phyloP scores from a whole-genome alignment of 2,113 vertebrate genomes.

The Myrmecobius fasciatus region DNA sequence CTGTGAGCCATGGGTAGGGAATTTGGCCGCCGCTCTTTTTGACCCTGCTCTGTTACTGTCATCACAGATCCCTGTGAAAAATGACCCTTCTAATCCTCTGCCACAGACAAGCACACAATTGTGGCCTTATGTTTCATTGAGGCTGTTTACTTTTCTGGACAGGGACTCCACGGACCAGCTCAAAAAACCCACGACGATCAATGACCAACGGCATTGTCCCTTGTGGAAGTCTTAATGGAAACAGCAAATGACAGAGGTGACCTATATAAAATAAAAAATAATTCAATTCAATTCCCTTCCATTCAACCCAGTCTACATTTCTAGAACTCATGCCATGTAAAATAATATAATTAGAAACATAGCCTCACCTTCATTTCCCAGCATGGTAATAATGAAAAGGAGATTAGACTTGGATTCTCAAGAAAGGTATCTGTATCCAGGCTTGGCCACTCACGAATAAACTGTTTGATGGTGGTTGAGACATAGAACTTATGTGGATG shows the following conservation, averaged over 20 bases:
- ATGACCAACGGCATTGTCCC: neutral
- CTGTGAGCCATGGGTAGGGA: rapidly evolving
- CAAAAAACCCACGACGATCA: rapidly evolving
- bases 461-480: neutral
- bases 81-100: rapidly evolving
- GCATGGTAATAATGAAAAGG: neutral
- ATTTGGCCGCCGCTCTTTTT: neutral
- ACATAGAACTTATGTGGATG: neutral
- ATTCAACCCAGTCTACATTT: neutral
- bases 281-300: neutral
- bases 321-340: neutral
- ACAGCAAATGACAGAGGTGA: neutral
- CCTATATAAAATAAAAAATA: neutral
- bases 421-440: neutral
- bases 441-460: neutral
- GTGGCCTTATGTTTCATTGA: neutral
- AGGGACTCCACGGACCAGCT: rapidly evolving
- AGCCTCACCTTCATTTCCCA: neutral
- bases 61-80: conserved; percentile 10
- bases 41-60: rapidly evolving
- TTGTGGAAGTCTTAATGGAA: neutral
- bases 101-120: rapidly evolving
- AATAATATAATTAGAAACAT: neutral
- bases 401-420: neutral
- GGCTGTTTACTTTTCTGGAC: neutral